Percentiles rank a stretch among this genome's conserved stretches.
Conservation (phyloP, 2,113 vertebrate species). For the Edolisoma coerulescens region DNA sequence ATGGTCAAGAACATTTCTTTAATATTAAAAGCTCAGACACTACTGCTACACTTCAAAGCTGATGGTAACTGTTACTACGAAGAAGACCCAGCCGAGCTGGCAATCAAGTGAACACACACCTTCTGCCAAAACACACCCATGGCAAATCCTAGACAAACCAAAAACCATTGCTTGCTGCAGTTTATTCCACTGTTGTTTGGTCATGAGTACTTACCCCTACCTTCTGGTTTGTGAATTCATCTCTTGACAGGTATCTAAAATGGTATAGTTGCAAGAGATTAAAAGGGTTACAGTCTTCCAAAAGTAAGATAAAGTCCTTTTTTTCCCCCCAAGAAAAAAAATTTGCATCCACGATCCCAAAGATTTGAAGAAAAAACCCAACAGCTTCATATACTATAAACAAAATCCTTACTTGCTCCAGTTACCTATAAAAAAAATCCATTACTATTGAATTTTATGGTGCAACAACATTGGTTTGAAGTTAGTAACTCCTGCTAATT, state of each 20-base stretch:
- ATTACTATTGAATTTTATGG: neutral
- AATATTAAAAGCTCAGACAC: neutral
- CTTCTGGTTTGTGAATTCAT: neutral
- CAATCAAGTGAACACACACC: neutral
- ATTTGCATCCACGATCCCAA: neutral
- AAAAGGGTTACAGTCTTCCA: neutral
- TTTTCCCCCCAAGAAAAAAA: neutral
- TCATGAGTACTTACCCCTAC: neutral
- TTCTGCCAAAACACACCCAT: neutral
- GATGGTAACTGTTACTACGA: rapidly evolving
- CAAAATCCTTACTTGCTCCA: neutral
- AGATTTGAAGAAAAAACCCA: neutral
- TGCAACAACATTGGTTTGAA: neutral
- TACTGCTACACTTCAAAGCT: neutral
- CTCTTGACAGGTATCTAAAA: neutral
- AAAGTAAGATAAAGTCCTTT: neutral
- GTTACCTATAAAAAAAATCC: neutral
- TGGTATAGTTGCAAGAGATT: neutral
- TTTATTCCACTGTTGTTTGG: neutral
- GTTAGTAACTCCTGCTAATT: neutral
- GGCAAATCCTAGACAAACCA: neutral
- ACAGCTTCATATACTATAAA: neutral
- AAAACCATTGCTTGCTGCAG: neutral
- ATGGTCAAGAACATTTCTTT: neutral
- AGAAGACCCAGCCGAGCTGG: neutral